Conservation (phyloP, 2,888 invertebrate genomes). For the Leptinotarsa rubiginosa region DNA sequence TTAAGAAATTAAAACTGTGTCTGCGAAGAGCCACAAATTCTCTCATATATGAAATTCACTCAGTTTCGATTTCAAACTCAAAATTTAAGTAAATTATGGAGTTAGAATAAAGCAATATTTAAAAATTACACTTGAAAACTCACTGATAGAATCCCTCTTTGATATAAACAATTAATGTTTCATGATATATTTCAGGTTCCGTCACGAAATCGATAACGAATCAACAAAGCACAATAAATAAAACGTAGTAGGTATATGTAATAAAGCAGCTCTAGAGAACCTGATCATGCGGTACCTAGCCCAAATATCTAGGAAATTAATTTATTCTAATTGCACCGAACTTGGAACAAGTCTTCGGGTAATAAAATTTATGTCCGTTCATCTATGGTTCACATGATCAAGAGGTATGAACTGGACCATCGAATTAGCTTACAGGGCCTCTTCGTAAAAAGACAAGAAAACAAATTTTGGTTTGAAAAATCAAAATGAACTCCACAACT, state of each 20-base stretch:
- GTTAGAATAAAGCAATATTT: too few species aligned
- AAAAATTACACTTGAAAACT: too few species aligned
- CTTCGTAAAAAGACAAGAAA: neutral
- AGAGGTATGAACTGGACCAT: slow-evolving; percentile 20
- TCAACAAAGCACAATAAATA: slow-evolving; percentile 10
- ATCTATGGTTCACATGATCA: slow-evolving; percentile 36
- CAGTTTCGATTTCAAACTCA: too few species aligned
- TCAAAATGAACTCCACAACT: too few species aligned
- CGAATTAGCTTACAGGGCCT: slow-evolving; percentile 21
- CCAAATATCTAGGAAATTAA: slow-evolving; percentile 44
- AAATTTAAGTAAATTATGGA: too few species aligned
- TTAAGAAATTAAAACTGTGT: too few species aligned
- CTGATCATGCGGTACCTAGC: slow-evolving; percentile 45
- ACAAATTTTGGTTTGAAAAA: neutral
- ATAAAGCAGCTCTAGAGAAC: slow-evolving; percentile 33
- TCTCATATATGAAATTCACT: too few species aligned
- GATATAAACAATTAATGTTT: too few species aligned
- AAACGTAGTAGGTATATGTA: slow-evolving; percentile 1
- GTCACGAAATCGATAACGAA: neutral
- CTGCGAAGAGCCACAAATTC: too few species aligned
- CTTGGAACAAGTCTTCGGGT: slow-evolving; percentile 43
- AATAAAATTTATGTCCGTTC: slow-evolving; percentile 39
- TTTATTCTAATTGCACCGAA: slow-evolving; percentile 47
- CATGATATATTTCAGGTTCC: neutral
- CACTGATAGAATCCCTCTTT: too few species aligned